Conservation (phyloP, 1,140 invertebrate genomes). For the Brachionus manjavacas region DNA sequence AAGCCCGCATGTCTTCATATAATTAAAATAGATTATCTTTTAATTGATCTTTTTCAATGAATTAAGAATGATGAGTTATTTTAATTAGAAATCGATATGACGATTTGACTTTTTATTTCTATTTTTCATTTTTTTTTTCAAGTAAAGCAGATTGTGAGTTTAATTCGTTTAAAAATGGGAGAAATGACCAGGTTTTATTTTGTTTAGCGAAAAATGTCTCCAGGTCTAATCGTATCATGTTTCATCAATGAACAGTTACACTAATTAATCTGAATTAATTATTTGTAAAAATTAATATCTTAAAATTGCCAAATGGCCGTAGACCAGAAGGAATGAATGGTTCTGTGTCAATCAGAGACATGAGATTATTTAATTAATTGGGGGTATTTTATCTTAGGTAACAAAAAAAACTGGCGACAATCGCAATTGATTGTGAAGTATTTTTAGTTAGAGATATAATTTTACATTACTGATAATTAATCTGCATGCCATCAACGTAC, state of each 20-base stretch:
- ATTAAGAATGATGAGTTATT: slow-evolving; percentile 21
- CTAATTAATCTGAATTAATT: background rate
- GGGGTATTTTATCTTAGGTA: too few species aligned
- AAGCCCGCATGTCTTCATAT: slow-evolving; percentile 19
- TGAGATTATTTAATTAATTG: background rate
- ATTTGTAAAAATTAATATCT: background rate
- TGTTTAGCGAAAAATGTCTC: background rate
- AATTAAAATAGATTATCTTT: slow-evolving; percentile 32
- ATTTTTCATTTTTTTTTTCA: background rate
- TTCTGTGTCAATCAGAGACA: too few species aligned
- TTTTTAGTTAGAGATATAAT: too few species aligned
- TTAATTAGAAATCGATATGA: slow-evolving; percentile 38
- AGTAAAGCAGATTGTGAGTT: slow-evolving; percentile 3
- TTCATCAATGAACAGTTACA: background rate
- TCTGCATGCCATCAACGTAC: too few species aligned
- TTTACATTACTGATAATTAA: too few species aligned
- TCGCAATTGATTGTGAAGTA: too few species aligned
- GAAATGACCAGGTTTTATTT: background rate
- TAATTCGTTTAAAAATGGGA: background rate
- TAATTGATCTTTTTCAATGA: slow-evolving; percentile 28
- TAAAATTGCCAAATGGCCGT: background rate
- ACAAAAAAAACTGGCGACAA: too few species aligned
- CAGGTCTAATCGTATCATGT: background rate
- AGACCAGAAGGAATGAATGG: background rate
- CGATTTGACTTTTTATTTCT: background rate